Base-by-base conservation (phyloP, 2,888 invertebrate species). In the Drosophila emarginata region DNA sequence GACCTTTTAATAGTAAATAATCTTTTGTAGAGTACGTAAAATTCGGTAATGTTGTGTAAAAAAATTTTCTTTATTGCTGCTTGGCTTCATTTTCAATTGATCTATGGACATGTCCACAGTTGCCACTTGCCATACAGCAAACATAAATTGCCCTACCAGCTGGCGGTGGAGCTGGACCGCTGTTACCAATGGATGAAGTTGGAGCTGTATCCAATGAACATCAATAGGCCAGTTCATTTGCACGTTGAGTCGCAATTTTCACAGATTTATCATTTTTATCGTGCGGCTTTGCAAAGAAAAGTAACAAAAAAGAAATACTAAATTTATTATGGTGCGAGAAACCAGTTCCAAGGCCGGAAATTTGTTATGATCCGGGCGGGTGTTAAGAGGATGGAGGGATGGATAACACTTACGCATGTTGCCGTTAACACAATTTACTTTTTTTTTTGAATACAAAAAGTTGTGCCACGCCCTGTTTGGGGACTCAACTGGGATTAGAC, bases 261-360 rank as follows among this genome's bases (percentile, higher is more conserved):
- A 59, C 67, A 77, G 85, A 84, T 79, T 87, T 87, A 87, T 84
- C 61, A 54, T 39, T 72, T 76, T 76, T 72, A 78, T 78, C 77
- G 73, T 53, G 67, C 59, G 67, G 63, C n/a, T n/a, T 68, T 32
- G 60, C 40, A 57, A 58, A 45, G n/a, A 14, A 45, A 59, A 32
- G 15, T 12, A 18, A 36, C 2, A 23, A 14, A 26, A 21, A n/a
- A 15, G 39, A 77, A 59, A 76, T 59, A 62, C 59, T 6, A 69
- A 80, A 79, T 79, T 80, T 82, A 80, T 87, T 64, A 87, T 78
- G 64, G 64, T 61, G 64, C 68, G 69, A 62, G 61, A 69, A 84
- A 84, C 87, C 79, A 53, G 87, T 81, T 78, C 40, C 52, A 64
- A 62, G 65, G 59, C 61, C 53, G 56, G 21, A 65, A 64, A 77